A percentile compares a stretch with the other conserved stretches of the same genome.
These are phyloP conservation scores for Drosophila truncata DNA, from an alignment of 1,140 invertebrate species.

Conservation along the genomic window DNA sequence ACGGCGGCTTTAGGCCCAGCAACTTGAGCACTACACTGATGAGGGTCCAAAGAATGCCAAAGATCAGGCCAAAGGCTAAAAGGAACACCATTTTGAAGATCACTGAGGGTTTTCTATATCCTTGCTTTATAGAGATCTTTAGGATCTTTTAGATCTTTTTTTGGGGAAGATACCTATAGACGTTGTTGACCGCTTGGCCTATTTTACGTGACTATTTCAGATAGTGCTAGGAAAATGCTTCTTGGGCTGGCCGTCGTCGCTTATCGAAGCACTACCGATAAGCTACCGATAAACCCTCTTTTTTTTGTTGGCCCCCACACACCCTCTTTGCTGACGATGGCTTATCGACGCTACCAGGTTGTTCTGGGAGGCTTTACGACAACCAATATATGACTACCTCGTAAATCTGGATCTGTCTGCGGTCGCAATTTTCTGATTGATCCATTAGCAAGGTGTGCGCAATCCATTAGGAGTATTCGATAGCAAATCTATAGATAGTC, in stretches of 20 bases:
- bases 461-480: conserved; percentile 9
- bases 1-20: conserved; percentile 58
- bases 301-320: conserved; percentile 7
- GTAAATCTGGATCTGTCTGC: conserved; percentile 60
- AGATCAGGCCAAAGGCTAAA: conserved; percentile 37
- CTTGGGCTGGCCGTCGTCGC: not conserved
- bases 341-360: conserved; percentile 13
- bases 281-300: conserved; percentile 32
- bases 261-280: conserved; percentile 27
- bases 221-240: conserved; percentile 9
- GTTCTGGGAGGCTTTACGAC: conserved; percentile 9
- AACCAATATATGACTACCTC: conserved; percentile 32
- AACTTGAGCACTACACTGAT: conserved; percentile 43
- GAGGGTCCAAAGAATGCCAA: conserved; percentile 22
- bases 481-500: conserved; percentile 16
- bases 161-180: not conserved
- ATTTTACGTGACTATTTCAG: conserved; percentile 26
- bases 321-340: not conserved
- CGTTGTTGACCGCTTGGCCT: conserved; percentile 19
- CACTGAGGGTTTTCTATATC: not conserved
- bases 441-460: conserved; percentile 22
- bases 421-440: conserved; percentile 40
- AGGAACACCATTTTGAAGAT: conserved; percentile 42
- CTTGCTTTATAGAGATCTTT: not conserved
- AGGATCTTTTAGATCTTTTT: not conserved